Conservation (phyloP, 2,888 invertebrate genomes). For the Nemapogon koenigi region DNA sequence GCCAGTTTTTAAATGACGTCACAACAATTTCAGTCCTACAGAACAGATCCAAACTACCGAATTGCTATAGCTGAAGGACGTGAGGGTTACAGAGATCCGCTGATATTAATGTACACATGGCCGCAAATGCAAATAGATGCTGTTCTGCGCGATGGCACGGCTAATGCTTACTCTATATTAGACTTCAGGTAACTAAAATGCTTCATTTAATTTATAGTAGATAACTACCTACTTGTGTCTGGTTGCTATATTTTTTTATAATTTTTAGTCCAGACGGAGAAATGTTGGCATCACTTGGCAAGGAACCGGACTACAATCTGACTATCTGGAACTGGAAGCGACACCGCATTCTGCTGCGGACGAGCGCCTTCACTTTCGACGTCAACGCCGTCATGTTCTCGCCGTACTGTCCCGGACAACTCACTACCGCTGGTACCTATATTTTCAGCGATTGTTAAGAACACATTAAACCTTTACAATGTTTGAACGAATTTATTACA, state of each 20-base stretch:
- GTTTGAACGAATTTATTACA: no score
- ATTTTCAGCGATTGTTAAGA: no score
- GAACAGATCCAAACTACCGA: conserved; percentile 53
- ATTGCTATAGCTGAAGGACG: conserved; percentile 83
- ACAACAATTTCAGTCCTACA: conserved; percentile 33
- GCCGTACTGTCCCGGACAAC: conserved; percentile 76
- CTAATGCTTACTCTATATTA: conserved; percentile 73
- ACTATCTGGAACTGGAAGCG: conserved; percentile 90
- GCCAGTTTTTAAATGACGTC: no score
- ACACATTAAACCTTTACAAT: no score
- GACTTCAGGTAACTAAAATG: conserved; percentile 67
- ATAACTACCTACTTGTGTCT: no score
- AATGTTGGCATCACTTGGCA: conserved; percentile 81
- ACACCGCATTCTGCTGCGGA: conserved; percentile 76
- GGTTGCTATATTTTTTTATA: not conserved
- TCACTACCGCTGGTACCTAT: conserved; percentile 84
- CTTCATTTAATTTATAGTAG: not conserved
- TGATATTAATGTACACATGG: conserved; percentile 85
- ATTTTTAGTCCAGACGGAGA: conserved; percentile 77
- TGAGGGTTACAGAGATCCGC: conserved; percentile 63
- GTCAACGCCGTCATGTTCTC: conserved; percentile 84
- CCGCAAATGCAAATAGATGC: conserved; percentile 78
- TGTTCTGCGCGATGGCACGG: conserved; percentile 79
- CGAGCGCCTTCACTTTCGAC: conserved; percentile 84
- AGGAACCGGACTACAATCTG: conserved; percentile 84